A percentile compares a stretch with the other conserved stretches of the same genome.
Evolutionary conservation across 1,140 invertebrate genomes (phyloP).

Genomic region (Penaeus vannamei): DNA sequence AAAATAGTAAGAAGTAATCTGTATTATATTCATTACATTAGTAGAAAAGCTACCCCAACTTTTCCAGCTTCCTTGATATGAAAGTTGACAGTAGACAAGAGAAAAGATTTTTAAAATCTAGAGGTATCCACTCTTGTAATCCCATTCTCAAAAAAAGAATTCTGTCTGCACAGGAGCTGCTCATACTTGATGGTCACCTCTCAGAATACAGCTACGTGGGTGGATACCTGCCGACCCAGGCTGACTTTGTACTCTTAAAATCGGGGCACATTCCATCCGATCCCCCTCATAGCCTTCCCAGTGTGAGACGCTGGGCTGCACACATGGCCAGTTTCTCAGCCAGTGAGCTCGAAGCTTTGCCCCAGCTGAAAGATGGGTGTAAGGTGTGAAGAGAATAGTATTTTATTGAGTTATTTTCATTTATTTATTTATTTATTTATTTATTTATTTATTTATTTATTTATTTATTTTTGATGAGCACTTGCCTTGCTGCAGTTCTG

Average conservation of each 20-base stretch:
- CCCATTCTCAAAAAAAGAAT: not conserved
- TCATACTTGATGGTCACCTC: conserved; percentile 52
- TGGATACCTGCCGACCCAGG: conserved; percentile 46
- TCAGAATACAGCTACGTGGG: conserved; percentile 59
- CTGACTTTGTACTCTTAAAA: conserved; percentile 39
- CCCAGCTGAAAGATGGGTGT: conserved; percentile 37
- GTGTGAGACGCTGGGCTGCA: conserved; percentile 61
- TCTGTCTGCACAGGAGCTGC: conserved; percentile 48
- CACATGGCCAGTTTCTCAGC: conserved; percentile 62
- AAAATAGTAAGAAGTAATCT: no score
- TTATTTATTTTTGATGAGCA: not conserved
- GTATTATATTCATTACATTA: no score
- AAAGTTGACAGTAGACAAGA: no score
- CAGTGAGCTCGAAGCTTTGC: conserved; percentile 58
- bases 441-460: not conserved
- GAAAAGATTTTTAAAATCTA: not conserved
- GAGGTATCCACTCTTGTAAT: not conserved
- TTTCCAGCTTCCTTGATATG: no score
- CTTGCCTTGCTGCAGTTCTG: conserved; percentile 40
- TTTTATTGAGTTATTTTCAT: not conserved
- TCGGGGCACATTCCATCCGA: conserved; percentile 37
- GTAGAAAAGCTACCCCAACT: no score
- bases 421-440: no score
- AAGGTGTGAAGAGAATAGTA: conserved; percentile 34
- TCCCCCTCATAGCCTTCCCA: conserved; percentile 45